Evolutionary conservation across 2,113 vertebrate genomes (phyloP), one percentile per base, ranked within the genome.

Genomic region (Dasyurus viverrinus): DNA sequence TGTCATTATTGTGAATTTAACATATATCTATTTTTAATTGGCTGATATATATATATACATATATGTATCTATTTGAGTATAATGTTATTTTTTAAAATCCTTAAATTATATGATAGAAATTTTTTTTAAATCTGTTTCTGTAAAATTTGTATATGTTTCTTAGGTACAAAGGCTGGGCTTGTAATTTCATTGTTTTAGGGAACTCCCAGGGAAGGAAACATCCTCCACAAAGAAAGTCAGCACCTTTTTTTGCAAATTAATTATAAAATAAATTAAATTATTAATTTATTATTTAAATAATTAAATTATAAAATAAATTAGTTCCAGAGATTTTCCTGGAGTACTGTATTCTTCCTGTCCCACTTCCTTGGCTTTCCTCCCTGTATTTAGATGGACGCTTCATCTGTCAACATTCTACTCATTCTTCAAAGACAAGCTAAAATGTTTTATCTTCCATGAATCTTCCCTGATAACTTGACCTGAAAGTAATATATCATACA

Each of bases 11-110:
- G 68, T 84, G 36, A 42, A 84, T 84, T 84, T 42, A 92, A 89
- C 23, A 94, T 26, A 53, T 92, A 90, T 22, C 26, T 90, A 91
- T 89, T 96, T 95, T 94, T 53, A 95, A 52, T 93, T 50, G 53
- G 89, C 90, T 89, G 47, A 14, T 92, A 95, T 89, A 95, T 50
- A 50, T 50, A 50, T 1, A 53, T 27, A 48, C 53, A 60, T 12
- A 60, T 30, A 60, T 57, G 26, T 22, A 76, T 76, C n/a, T n/a
- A 76, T 76, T 76, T 92, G n/a, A 94, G 42, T 26, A 25, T 89
- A 57, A 42, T 60, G 94, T 22, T 55, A 46, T 22, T 2, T 89
- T 89, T 68, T 46, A 3, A 92, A 93, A 60, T 89, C 30, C 68
- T 96, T 90, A 47, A 84, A 84, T 42, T 84, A 8, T 42, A 8